A percentile compares a stretch with the other conserved stretches of the same genome.
phyloP scores from a whole-genome alignment of 2,888 invertebrate genomes.

The Volucella inanis region DNA sequence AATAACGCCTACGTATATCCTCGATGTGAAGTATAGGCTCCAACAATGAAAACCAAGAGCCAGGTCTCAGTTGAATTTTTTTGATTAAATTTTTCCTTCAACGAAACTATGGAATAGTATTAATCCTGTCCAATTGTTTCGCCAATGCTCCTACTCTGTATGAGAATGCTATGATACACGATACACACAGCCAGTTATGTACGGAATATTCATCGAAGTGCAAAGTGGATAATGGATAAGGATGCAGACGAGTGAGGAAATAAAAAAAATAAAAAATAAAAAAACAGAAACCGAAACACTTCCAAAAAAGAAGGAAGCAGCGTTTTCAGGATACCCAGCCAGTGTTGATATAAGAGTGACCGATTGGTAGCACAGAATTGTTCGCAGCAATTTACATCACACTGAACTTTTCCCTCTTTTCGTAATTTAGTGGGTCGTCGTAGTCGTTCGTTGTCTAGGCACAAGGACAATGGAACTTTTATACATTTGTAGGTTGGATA shows the following conservation, averaged over 20 bases:
- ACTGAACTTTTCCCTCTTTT: constrained; percentile 5
- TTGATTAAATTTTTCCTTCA: constrained; percentile 28
- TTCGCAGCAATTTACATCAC: constrained; percentile 48
- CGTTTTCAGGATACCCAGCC: neutral
- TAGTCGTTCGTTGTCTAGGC: neutral
- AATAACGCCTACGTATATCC: constrained; percentile 42
- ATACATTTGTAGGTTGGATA: constrained; percentile 18
- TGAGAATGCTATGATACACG: neutral
- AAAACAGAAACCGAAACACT: too few relatives aligned
- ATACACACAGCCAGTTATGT: neutral
- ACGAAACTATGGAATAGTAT: constrained; percentile 13
- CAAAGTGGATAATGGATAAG: constrained; percentile 17
- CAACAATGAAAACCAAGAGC: neutral
- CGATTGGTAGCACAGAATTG: constrained; percentile 41
- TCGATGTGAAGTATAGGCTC: neutral
- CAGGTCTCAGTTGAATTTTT: neutral
- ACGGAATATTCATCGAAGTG: constrained; percentile 4
- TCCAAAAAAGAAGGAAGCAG: too few relatives aligned
- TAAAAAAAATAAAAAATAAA: neutral
- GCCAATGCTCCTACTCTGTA: neutral
- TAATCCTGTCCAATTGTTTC: constrained; percentile 28
- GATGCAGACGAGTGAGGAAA: neutral
- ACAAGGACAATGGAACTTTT: constrained; percentile 11
- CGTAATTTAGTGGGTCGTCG: constrained; percentile 52
- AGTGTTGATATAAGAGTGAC: constrained; percentile 8